Percentiles rank a stretch among this genome's conserved stretches.
Evolutionary conservation across 2,113 vertebrate species (phyloP).

Genomic region (Oriolus oriolus): DNA sequence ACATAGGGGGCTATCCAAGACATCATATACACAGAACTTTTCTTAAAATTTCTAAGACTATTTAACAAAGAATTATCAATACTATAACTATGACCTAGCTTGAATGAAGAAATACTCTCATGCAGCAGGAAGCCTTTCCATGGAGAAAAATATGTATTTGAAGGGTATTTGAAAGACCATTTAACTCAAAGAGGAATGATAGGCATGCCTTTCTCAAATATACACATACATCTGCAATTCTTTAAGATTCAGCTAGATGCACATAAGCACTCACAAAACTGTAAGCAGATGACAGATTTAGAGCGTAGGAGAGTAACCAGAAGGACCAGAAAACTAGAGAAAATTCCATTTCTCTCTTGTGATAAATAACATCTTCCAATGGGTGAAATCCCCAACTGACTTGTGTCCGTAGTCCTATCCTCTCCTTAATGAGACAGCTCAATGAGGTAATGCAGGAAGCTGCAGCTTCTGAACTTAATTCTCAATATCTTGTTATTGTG

Average conservation of each 20-base stretch:
- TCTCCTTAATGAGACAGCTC: not conserved
- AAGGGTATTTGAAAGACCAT: not conserved
- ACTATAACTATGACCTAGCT: not conserved
- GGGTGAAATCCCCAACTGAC: not conserved
- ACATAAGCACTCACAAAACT: not conserved
- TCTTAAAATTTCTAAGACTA: not conserved
- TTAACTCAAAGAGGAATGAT: not conserved
- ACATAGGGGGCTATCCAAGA: rapidly evolving
- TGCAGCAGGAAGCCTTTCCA: not conserved
- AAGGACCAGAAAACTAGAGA: not conserved
- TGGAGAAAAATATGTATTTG: not conserved
- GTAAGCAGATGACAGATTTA: slow-evolving; percentile 39
- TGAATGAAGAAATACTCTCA: not conserved
- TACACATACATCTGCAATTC: not conserved
- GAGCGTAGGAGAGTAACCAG: not conserved
- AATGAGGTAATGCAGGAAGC: not conserved
- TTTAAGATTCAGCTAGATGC: slow-evolving; percentile 2
- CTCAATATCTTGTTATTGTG: not conserved
- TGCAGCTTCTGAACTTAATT: not conserved
- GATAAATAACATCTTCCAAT: not conserved
- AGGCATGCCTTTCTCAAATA: slow-evolving; percentile 3
- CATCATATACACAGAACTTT: not conserved
- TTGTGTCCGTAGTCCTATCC: not conserved
- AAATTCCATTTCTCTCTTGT: not conserved
- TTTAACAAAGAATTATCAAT: not conserved